phyloP scores from a whole-genome alignment of 1,140 invertebrate genomes.

The Thalassaphorura encarpata region DNA sequence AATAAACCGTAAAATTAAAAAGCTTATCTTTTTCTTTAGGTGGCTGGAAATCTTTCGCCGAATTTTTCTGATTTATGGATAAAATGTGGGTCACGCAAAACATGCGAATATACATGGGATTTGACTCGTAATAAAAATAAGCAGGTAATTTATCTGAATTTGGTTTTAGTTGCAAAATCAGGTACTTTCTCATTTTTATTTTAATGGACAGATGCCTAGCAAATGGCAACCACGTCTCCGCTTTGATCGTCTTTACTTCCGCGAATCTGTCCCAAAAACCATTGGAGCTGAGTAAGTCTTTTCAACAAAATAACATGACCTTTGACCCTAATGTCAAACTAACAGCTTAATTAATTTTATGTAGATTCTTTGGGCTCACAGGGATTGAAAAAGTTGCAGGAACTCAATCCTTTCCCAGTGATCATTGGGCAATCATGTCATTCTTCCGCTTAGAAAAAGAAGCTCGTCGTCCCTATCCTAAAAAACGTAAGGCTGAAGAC shows the following conservation, averaged over 20 bases:
- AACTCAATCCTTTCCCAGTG: constrained; percentile 48
- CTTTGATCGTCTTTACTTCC: constrained; percentile 50
- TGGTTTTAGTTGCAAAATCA: too few species aligned
- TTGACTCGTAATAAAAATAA: constrained; percentile 44
- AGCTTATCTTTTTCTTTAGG: constrained; percentile 36
- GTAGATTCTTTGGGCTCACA: constrained; percentile 45
- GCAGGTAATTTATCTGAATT: constrained; percentile 13
- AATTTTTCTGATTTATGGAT: constrained; percentile 47
- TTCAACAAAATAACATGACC: too few species aligned
- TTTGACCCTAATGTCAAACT: too few species aligned
- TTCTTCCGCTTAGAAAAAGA: constrained; percentile 25
- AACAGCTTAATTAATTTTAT: not conserved
- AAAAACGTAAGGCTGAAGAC: constrained; percentile 10
- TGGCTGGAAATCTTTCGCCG: constrained; percentile 40
- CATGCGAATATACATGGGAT: constrained; percentile 51
- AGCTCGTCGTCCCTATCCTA: constrained; percentile 15
- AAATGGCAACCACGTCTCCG: constrained; percentile 42
- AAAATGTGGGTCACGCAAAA: constrained; percentile 43
- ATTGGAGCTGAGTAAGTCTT: constrained; percentile 37
- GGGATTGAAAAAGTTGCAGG: constrained; percentile 45
- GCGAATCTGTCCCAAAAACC: constrained; percentile 33
- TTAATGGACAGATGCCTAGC: constrained; percentile 34
- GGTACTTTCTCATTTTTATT: constrained; percentile 23
- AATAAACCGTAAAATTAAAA: not conserved
- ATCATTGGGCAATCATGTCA: constrained; percentile 51